Evolutionary conservation across 2,797 vertebrate genomes (phyloP), one percentile per base, ranked within the genome.

Genomic region (Bryconaethiops microstoma): DNA sequence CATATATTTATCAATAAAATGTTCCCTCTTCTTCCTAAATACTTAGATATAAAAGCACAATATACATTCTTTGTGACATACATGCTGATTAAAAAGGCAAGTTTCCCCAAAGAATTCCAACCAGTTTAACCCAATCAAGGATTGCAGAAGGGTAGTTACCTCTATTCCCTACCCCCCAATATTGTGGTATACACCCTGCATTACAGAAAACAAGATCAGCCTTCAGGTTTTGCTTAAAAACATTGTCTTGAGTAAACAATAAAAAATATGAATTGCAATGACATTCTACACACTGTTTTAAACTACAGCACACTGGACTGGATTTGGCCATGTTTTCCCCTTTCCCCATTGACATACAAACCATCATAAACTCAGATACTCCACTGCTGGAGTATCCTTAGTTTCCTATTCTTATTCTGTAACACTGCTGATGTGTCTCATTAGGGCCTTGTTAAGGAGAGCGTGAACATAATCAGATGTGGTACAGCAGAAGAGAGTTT

Each of bases 61-160:
- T 95, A 95, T 96, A 97, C 85, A 97, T 93, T 90, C 92, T 77
- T 77, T 74, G 50, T 73, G 68, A 82, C 71, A 42, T 65, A 79
- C 80, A 81, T 79, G 84, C 73, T 74, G 68, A 81, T n/a, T 74
- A 74, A 74, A 77, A 82, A 82, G 50, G 55, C 72, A 73, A 71
- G 17, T 48, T 29, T 45, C 62, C 57, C 35, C 21, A 75, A 72
- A 76, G n/a, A 25, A n/a, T n/a, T 57, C 48, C 23, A 57, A 75
- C 54, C 21, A 69, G 50, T 48, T 69, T 74, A 39, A 70, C 55
- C 45, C 68, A 59, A 40, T 54, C 4, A 42, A 73, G 69, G 40
- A 76, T 52, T 81, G 55, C 40, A 59, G 68, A 69, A 23, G 40
- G 59, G 59, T 62, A 76, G 25, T 52, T 17, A 14, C 50, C 29